Conservation (phyloP, 1,140 invertebrate genomes). For the Neotoxoptera formosana region DNA sequence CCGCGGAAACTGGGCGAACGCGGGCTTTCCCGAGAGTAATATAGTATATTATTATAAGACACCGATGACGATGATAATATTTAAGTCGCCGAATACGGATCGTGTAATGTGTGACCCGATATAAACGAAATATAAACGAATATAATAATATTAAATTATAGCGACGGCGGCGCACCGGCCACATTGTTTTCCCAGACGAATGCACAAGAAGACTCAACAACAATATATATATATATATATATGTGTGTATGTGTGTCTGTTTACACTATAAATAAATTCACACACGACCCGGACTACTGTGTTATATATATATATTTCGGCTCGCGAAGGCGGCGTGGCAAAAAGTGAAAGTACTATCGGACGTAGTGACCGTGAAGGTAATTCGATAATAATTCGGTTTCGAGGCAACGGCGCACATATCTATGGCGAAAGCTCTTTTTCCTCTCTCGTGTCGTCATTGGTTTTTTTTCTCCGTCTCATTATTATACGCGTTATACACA, state of each 20-base stretch:
- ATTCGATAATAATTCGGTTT: slow-evolving; percentile 57
- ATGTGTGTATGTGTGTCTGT: background rate
- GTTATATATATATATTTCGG: background rate
- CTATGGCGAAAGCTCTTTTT: slow-evolving; percentile 57
- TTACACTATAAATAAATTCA: background rate
- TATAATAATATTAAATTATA: background rate
- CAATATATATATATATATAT: background rate
- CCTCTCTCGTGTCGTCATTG: slow-evolving; percentile 46
- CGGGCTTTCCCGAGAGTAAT: background rate
- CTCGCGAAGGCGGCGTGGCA: background rate
- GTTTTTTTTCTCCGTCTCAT: slow-evolving; percentile 36
- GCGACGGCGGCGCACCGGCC: no score
- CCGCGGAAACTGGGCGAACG: no score
- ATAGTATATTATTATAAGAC: background rate
- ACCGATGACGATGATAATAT: background rate
- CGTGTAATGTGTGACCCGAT: background rate
- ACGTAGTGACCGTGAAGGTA: slow-evolving; percentile 58
- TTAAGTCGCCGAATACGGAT: background rate
- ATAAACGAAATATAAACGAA: background rate
- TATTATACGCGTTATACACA: background rate
- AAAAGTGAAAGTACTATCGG: slow-evolving; percentile 54
- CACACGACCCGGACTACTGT: background rate
- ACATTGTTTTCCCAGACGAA: slow-evolving; percentile 2
- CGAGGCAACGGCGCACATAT: slow-evolving; percentile 38
- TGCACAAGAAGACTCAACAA: background rate